A percentile compares a stretch with the other conserved stretches of the same genome.
phyloP scores from a whole-genome alignment of 2,113 vertebrate species.

The Thamnophis sirtalis region DNA sequence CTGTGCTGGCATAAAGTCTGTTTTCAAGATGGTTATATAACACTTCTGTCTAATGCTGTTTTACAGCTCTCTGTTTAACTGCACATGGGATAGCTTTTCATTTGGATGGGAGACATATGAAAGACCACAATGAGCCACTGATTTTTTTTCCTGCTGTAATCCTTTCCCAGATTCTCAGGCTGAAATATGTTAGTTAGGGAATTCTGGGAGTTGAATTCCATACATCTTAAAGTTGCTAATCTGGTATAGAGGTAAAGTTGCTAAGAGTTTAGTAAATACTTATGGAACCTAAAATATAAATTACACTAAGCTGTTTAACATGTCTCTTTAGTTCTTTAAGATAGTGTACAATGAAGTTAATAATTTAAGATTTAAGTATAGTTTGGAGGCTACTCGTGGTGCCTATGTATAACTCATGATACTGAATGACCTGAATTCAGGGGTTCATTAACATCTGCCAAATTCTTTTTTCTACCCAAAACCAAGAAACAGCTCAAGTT shows the following conservation, averaged over 20 bases:
- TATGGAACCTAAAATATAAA: not conserved
- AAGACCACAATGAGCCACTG: not conserved
- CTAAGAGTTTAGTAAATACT: not conserved
- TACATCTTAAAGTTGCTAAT: not conserved
- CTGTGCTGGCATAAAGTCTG: slow-evolving; percentile 29
- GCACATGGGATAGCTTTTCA: not conserved
- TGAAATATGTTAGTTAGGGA: not conserved
- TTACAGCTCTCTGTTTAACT: slow-evolving; percentile 23
- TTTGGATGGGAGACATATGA: not conserved
- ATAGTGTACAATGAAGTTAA: not conserved
- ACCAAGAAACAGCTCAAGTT: not conserved
- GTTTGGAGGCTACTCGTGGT: not conserved
- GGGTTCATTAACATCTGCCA: not conserved
- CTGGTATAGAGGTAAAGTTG: not conserved
- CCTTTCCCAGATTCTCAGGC: not conserved
- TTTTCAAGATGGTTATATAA: slow-evolving; percentile 19
- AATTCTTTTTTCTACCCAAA: not conserved
- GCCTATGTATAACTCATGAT: not conserved
- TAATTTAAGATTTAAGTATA: not conserved
- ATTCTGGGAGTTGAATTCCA: not conserved
- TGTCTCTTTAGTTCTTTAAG: not conserved
- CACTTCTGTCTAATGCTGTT: slow-evolving; percentile 16
- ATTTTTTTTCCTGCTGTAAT: not conserved
- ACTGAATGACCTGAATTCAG: not conserved
- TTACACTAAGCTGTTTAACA: not conserved